phyloP scores from a whole-genome alignment of 2,888 invertebrate genomes.

The Caenorhabditis angaria region DNA sequence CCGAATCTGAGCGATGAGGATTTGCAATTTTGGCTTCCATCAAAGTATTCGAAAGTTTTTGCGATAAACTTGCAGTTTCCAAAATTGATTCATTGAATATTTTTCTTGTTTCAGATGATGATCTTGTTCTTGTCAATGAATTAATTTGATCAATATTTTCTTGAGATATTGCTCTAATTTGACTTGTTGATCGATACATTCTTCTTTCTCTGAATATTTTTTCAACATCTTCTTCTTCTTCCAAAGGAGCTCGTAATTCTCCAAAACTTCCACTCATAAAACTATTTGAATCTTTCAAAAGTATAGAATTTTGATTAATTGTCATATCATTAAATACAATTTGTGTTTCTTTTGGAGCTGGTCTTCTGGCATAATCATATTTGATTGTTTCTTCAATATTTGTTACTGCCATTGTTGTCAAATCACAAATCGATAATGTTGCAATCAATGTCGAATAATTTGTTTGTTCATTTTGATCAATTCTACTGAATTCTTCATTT shows the following conservation, averaged over 20 bases:
- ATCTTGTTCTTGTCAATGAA: constrained; percentile 3
- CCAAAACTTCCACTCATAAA: constrained; percentile 22
- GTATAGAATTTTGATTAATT: not conserved
- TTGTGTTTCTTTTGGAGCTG: constrained; percentile 33
- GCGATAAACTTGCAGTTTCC: constrained; percentile 23
- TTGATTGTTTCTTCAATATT: constrained; percentile 29
- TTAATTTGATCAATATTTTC: constrained; percentile 22
- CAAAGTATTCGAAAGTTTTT: constrained; percentile 25
- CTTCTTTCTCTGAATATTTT: constrained; percentile 21
- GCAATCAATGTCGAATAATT: constrained; percentile 32
- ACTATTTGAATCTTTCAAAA: not conserved
- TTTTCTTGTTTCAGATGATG: constrained; percentile 21
- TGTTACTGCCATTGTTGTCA: constrained; percentile 35
- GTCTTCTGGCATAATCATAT: constrained; percentile 36
- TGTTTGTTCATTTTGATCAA: constrained; percentile 19
- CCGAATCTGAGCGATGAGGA: constrained; percentile 8
- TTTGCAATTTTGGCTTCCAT: constrained; percentile 26
- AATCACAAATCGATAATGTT: constrained; percentile 40
- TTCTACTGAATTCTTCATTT: constrained; percentile 24
- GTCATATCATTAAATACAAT: not conserved
- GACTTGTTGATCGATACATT: constrained; percentile 26
- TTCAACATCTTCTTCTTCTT: constrained; percentile 37
- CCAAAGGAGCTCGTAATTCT: constrained; percentile 22
- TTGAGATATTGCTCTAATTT: constrained; percentile 28
- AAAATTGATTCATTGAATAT: constrained; percentile 3